phyloP scores from a whole-genome alignment of 2,113 vertebrate species.

The Xenopus borealis region DNA sequence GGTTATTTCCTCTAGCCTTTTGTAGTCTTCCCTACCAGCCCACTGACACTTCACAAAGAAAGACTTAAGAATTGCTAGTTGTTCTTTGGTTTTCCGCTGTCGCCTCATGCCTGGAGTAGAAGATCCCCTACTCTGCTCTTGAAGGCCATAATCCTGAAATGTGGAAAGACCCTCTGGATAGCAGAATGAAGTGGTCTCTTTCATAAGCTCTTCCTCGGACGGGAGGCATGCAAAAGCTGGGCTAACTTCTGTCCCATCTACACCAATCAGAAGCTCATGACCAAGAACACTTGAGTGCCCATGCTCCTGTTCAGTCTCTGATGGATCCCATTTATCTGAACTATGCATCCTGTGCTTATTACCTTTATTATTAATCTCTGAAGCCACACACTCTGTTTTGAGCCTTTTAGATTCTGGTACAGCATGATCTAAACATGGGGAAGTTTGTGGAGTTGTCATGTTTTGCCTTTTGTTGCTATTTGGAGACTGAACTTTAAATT shows the following conservation, averaged over 20 bases:
- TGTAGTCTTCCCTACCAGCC: conserved; percentile 83
- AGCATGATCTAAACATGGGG: neutral
- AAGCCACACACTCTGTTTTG: neutral
- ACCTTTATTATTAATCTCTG: neutral
- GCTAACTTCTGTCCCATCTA: neutral
- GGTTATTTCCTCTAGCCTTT: conserved; percentile 75
- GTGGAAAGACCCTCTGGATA: neutral
- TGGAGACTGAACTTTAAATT: conserved; percentile 17
- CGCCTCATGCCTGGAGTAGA: conserved; percentile 49
- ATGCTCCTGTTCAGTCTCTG: neutral
- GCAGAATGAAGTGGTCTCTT: neutral
- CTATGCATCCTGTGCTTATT: neutral
- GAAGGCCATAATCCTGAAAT: neutral
- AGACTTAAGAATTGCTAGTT: conserved; percentile 80
- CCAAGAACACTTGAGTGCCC: neutral
- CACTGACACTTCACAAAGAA: conserved; percentile 83
- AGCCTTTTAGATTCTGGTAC: conserved; percentile 3
- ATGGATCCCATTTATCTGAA: neutral
- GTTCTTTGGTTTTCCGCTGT: conserved; percentile 83
- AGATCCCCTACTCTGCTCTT: conserved; percentile 2
- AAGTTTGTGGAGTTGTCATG: conserved; percentile 31
- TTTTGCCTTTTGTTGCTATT: conserved; percentile 29
- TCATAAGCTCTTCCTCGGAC: conserved; percentile 10
- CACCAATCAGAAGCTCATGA: neutral
- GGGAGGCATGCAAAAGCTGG: neutral